Base-by-base conservation (phyloP, 92 coral and sea anemone genomes). In the Montipora capitata region DNA sequence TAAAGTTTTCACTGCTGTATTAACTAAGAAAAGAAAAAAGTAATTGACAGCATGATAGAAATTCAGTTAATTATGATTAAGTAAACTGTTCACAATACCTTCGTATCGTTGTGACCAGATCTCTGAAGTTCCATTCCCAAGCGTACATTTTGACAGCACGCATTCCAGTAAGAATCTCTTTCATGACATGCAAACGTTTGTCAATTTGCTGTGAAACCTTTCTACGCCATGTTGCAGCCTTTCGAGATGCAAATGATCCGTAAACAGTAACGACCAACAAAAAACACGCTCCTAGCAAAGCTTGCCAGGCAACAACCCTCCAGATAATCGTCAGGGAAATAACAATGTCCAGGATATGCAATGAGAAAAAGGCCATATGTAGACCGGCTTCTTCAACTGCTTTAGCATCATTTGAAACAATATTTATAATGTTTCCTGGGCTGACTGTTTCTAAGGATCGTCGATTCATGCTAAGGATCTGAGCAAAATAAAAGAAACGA, bases 71-170 rank as follows among this genome's bases (percentile, higher is more conserved):
- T 27, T 27, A 27, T 27, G 35, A 27, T 27, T 27, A 3, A 4
- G 11, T 2, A 7, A 56, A 4, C 11, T 56, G 62, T 56, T 16
- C 3, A 2, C 49, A 62, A 58, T 45, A 81, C 85, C 85, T 40
- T 69, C 85, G 56, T 68, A 81, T 27, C n/a, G 20, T 73, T 39
- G 85, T 63, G 17, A 81, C 85, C 17, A 81, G 67, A 1, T 68
- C 77, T 16, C 11, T 81, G 51, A 81, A 81, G 40, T 81, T 81
- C 85, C 85, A 81, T 81, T 81, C 85, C 85, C 76, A 81, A 44
- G 85, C 85, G 85, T 81, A 68, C 76, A 81, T 81, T 69, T 81
- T 81, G 3, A 81, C 77, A 2, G 69, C 67, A 3, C 85, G 85
- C 17, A 81, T 68, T 52, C 85, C 85, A 6, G 77, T 11, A 14